Evolutionary conservation across 2,888 invertebrate species (phyloP).

Genomic region (Drosophila flavopinicola): DNA sequence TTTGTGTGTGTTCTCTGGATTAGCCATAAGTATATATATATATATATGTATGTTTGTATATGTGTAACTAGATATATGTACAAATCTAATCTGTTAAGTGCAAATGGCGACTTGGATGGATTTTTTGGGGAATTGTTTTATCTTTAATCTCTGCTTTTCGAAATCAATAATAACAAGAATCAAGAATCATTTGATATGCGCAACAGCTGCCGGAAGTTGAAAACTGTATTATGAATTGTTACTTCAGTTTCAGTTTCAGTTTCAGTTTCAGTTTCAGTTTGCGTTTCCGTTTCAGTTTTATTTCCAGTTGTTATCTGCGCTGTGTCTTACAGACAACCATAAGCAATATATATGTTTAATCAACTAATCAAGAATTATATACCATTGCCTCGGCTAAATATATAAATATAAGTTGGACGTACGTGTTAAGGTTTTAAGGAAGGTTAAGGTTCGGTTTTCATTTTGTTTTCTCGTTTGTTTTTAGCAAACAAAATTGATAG

Average conservation of each 20-base stretch:
- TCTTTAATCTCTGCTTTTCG: conserved; percentile 5
- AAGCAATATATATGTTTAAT: conserved; percentile 22
- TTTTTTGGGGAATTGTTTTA: conserved; percentile 28
- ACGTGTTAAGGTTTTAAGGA: conserved; percentile 53
- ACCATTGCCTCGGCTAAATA: conserved; percentile 3
- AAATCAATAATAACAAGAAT: conserved; percentile 29
- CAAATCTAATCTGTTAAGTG: conserved; percentile 68
- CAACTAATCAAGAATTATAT: conserved; percentile 24
- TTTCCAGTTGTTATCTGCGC: conserved; percentile 3
- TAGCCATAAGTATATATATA: neutral
- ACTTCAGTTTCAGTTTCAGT: neutral
- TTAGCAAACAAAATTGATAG: conserved; percentile 35
- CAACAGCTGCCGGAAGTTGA: conserved; percentile 7
- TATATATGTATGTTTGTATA: neutral
- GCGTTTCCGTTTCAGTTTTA: neutral
- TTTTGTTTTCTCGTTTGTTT: neutral
- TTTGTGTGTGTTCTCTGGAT: conserved; percentile 7
- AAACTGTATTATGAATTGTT: neutral
- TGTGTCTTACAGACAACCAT: conserved; percentile 55
- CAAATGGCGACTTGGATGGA: conserved; percentile 70
- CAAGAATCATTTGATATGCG: conserved; percentile 31
- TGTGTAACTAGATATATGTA: conserved; percentile 52
- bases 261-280: conserved; percentile 5
- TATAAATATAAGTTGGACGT: conserved; percentile 46
- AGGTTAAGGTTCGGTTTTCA: conserved; percentile 34